Evolutionary conservation across 2,113 vertebrate species (phyloP).

Genomic region (Lagopus leucura): DNA sequence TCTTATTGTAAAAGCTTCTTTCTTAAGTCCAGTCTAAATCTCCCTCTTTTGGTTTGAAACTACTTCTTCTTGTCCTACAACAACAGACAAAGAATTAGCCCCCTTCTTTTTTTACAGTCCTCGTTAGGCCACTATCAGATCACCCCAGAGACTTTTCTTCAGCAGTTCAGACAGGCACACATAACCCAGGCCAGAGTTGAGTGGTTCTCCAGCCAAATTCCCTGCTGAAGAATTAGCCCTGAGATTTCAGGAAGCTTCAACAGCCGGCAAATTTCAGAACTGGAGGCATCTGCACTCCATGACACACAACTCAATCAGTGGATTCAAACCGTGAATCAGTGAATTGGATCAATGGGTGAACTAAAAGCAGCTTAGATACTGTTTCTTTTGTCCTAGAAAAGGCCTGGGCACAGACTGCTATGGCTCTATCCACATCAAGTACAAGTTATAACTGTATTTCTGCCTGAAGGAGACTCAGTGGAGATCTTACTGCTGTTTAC

Average conservation of each 20-base stretch:
- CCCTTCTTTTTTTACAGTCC: too few relatives aligned
- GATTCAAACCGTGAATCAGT: not conserved
- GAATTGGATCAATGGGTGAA: not conserved
- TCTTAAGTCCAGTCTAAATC: too few relatives aligned
- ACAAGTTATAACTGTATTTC: not conserved
- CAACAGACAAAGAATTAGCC: too few relatives aligned
- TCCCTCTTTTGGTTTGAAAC: too few relatives aligned
- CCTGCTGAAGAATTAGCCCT: not conserved
- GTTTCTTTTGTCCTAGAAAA: not conserved
- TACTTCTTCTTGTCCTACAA: too few relatives aligned
- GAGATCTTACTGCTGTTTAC: not conserved
- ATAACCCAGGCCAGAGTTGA: rapidly evolving
- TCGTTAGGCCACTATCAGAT: too few relatives aligned
- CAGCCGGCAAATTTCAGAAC: not conserved
- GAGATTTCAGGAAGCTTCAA: not conserved
- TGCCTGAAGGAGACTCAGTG: not conserved
- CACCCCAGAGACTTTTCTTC: too few relatives aligned
- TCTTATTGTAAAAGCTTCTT: too few relatives aligned
- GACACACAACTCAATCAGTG: not conserved
- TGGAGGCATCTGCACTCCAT: not conserved
- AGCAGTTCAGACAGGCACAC: not conserved
- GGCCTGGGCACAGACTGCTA: not conserved
- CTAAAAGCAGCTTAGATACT: not conserved
- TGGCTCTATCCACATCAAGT: not conserved
- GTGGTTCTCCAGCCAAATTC: not conserved